phyloP scores from a whole-genome alignment of 2,113 vertebrate genomes.

The Scortum barcoo region DNA sequence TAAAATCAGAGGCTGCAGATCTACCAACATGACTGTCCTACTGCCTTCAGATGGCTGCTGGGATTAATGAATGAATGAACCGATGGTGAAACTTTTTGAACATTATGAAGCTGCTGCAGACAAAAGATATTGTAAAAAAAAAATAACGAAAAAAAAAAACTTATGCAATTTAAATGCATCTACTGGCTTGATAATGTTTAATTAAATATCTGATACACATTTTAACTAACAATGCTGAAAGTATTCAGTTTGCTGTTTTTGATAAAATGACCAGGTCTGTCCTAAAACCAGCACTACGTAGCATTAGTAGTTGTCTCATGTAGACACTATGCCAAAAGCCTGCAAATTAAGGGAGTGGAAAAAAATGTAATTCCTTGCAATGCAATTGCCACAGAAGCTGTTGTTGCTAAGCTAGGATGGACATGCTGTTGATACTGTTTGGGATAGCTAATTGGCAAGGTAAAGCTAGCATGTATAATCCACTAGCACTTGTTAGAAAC shows the following conservation, averaged over 20 bases:
- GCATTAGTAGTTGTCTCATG: no score
- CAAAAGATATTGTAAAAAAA: no score
- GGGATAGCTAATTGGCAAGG: slow-evolving; percentile 34
- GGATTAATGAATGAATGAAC: no score
- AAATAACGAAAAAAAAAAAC: no score
- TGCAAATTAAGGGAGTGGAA: neutral
- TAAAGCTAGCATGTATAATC: slow-evolving; percentile 65
- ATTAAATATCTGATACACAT: no score
- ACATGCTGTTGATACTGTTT: slow-evolving; percentile 47
- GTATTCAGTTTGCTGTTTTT: neutral
- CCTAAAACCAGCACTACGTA: neutral
- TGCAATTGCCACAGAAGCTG: neutral
- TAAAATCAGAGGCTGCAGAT: neutral
- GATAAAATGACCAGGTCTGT: neutral
- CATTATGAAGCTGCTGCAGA: no score
- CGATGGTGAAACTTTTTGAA: no score
- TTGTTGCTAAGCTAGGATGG: slow-evolving; percentile 12
- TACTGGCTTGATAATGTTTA: neutral
- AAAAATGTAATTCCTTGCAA: neutral
- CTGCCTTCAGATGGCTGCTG: no score
- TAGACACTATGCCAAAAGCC: neutral
- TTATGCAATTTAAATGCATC: neutral
- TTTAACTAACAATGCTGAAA: no score
- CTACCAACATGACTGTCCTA: neutral
- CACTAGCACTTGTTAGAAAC: slow-evolving; percentile 28